These are phyloP conservation scores for Graptemys geographica DNA, from an alignment of 2,797 vertebrate genomes.

Conservation along the genomic window DNA sequence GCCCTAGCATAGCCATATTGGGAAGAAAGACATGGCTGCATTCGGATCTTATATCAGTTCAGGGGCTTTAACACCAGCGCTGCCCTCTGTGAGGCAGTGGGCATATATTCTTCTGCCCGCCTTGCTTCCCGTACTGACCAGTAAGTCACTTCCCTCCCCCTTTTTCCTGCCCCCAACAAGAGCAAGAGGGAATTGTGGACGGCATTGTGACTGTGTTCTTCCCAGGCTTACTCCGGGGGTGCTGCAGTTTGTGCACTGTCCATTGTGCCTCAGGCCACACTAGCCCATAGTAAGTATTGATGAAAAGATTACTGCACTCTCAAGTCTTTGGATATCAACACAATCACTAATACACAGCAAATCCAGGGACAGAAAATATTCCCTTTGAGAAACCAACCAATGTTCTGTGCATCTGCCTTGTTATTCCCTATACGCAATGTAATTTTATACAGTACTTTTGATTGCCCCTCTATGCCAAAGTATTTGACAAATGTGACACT, in stretches of 20 bases:
- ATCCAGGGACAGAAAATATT: not conserved
- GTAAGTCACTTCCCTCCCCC: not conserved
- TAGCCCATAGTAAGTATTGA: not conserved
- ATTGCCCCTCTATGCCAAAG: not conserved
- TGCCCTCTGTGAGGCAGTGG: no score
- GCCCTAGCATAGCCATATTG: no score
- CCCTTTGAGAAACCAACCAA: not conserved
- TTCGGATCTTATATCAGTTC: no score
- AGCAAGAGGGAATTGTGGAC: not conserved
- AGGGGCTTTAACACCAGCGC: no score
- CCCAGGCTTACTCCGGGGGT: not conserved
- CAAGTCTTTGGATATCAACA: not conserved
- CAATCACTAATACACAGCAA: not conserved
- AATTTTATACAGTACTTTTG: not conserved
- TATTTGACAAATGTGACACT: not conserved
- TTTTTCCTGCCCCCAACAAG: not conserved
- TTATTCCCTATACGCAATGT: not conserved
- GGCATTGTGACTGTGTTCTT: not conserved
- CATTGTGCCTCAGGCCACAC: not conserved
- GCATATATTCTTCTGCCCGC: not conserved
- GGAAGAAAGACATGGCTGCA: no score
- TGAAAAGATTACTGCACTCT: no score
- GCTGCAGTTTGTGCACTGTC: not conserved
- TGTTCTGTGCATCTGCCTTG: not conserved
- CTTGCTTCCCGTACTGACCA: not conserved